These are phyloP conservation scores for Microcebus lehilahytsara DNA, from an alignment of 2,113 vertebrate species.

Conservation along the genomic window DNA sequence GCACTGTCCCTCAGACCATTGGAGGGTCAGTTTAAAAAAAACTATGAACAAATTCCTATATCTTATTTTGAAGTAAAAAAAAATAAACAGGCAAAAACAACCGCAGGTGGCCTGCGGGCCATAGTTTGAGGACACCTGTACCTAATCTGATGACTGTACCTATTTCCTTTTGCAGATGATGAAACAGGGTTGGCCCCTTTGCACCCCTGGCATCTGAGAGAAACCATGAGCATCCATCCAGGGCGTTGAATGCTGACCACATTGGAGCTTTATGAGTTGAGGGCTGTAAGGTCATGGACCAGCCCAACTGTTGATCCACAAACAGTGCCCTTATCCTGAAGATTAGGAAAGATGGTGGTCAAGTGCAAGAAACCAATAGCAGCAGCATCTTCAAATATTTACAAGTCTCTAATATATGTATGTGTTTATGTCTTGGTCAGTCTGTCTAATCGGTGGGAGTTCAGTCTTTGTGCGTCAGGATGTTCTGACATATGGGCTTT, in stretches of 20 bases:
- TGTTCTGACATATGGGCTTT: not conserved
- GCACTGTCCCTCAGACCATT: too few species aligned
- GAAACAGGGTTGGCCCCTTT: not conserved
- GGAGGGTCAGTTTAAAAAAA: too few species aligned
- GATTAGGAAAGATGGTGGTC: not conserved
- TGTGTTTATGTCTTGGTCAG: not conserved
- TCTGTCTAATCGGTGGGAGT: not conserved
- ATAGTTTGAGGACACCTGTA: too few species aligned
- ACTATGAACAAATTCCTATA: too few species aligned
- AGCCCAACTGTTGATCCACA: not conserved
- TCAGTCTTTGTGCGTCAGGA: not conserved
- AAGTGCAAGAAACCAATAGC: not conserved
- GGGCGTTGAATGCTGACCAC: not conserved
- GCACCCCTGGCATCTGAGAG: not conserved
- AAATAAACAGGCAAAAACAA: too few species aligned
- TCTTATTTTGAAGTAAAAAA: too few species aligned
- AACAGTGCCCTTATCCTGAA: not conserved
- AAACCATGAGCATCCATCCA: not conserved
- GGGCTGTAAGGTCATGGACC: not conserved
- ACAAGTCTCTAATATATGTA: not conserved
- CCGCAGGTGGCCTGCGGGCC: too few species aligned
- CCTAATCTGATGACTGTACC: too few species aligned
- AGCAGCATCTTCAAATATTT: not conserved
- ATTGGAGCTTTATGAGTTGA: not conserved
- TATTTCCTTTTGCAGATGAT: not conserved